Conservation (phyloP, 2,113 vertebrate species). For the Peromyscus maniculatus region DNA sequence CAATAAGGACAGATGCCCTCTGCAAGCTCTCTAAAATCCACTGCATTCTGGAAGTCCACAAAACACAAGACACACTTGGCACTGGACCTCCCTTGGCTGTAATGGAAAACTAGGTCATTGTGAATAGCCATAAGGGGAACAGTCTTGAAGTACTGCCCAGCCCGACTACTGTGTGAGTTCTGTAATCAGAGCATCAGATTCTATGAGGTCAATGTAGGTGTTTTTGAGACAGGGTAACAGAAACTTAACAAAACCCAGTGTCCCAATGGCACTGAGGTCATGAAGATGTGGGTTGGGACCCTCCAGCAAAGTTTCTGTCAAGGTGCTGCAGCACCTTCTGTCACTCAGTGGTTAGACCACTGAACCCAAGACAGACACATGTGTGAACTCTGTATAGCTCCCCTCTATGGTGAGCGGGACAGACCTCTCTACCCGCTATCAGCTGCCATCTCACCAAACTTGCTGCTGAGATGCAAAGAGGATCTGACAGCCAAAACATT, state of each 20-base stretch:
- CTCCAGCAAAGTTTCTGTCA: not conserved
- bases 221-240: not conserved
- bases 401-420: not conserved
- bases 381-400: accelerated
- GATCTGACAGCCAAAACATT: not conserved
- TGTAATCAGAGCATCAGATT: not conserved
- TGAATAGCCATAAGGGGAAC: not conserved
- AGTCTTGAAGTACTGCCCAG: not conserved
- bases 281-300: not conserved
- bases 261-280: not conserved
- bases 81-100: not conserved
- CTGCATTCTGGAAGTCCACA: not conserved
- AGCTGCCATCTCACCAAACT: not conserved
- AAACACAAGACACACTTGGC: not conserved
- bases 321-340: not conserved
- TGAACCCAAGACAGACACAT: not conserved
- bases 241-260: not conserved
- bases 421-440: too few relatives aligned
- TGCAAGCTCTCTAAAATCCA: constrained; percentile 22
- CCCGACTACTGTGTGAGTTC: not conserved
- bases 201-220: not conserved
- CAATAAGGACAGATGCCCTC: not conserved
- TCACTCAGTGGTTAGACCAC: not conserved
- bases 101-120: not conserved
- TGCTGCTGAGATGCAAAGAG: not conserved